Evolutionary conservation across 2,113 vertebrate genomes (phyloP), one percentile per base, ranked within the genome.

Genomic region (Hystrix cristata): DNA sequence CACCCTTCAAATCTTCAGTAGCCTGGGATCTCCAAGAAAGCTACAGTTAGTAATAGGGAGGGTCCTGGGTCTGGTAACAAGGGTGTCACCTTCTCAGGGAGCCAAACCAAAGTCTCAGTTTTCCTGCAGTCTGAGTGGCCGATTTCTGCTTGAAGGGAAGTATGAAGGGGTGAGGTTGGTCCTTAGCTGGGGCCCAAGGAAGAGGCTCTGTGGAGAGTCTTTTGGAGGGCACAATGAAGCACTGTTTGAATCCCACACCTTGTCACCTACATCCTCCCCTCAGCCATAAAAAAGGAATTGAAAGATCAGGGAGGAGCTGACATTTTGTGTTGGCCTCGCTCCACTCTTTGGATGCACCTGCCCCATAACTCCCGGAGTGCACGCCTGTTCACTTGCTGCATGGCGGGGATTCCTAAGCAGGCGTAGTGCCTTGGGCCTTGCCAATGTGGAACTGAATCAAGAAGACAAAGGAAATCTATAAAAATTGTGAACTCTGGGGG

Each of bases 401-500:
- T 5, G 55, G 31, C 76, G 46, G 27, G 53, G 3, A 72, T 89
- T 89, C 59, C 27, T 31, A 65, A 74, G 88, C n/a, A 87, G 88
- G 57, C 11, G 27, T 18, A 80, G 48, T 55, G 31, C 23, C 12
- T 69, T n/a, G 34, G 43, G 21, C 23, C 59, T 87, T 83, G n/a
- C 15, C 29, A n/a, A 76, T 15, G 25, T 67, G 34, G 43, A 72
- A 64, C 48, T 21, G 64, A 84, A 27, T 69, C 16, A 84, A 25
- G 46, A 43, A 88, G 64, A 91, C 65, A 59, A 92, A 60, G 23
- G 55, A 88, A 81, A 81, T 74, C 34, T 95, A 46, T 69, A 64
- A 53, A 79, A 64, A 87, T 4, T 65, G 18, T 90, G 43, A 87
- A 84, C 43, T 60, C 34, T 27, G 21, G 27, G 46, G 65, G 13